Evolutionary conservation across 2,113 vertebrate species (phyloP), one percentile per base, ranked within the genome.

Genomic region (Eleginops maclovinus): DNA sequence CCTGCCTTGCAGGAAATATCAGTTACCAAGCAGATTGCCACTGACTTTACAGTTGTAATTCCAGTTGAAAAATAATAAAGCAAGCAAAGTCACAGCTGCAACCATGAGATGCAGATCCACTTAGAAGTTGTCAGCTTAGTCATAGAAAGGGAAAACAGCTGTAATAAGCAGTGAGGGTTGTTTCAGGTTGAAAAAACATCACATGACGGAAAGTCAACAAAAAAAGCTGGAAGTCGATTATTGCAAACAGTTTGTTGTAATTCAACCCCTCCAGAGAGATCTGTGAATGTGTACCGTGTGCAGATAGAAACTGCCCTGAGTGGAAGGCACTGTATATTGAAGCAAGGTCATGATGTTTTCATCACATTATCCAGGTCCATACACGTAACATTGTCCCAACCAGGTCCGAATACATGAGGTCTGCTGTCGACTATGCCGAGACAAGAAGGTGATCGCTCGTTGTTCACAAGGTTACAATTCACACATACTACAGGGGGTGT

Each of bases 261-360:
- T 63, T 53, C 54, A 9, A 71, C 26, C 61, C 67, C 59, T 78
- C 54, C 58, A 71, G 8, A 84, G 40, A 80, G 59, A 83, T 76
- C 44, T 73, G 63, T 82, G 63, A 81, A 84, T 86, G 76, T 83
- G 77, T 76, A 79, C 68, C 67, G 64, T 75, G 72, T 80, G 62
- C 77, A 87, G 83, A 79, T 8, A 86, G 65, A 87, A 84, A 84
- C 81, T 89, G 87, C 81, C 86, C 88, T 81, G 83, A 90, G 84
- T 91, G 83, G 68, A 92, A 93, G 92, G 92, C 91, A 93, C 91
- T 89, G 85, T 84, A 73, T 75, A 79, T 84, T 85, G 76, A 91
- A 87, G 82, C 67, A 79, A 82, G 61, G 63, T 87, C 73, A 75
- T 55, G 59, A 81, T 72, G 77, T 79, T 75, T 85, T 73, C 53